Conservation (phyloP, 2,113 vertebrate genomes). For the Lepus europaeus region DNA sequence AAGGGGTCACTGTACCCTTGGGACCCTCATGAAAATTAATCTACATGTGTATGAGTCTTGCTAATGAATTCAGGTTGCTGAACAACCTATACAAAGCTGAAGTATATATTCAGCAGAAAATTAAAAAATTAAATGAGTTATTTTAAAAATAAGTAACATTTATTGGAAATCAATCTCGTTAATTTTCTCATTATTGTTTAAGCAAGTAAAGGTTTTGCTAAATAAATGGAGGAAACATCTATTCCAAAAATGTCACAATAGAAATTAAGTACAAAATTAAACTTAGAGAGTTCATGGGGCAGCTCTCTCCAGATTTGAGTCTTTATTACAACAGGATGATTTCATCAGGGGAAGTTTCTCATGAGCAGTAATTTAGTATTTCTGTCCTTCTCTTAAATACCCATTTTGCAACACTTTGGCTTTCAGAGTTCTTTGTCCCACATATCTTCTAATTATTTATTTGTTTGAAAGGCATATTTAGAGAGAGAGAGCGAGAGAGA, state of each 20-base stretch:
- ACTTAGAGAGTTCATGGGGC: neutral
- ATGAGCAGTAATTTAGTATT: neutral
- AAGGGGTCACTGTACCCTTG: no score
- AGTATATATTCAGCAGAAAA: neutral
- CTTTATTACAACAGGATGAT: neutral
- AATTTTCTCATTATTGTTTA: conserved; percentile 12
- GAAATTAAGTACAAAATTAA: neutral
- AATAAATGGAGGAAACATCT: neutral
- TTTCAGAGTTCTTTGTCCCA: neutral
- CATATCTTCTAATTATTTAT: neutral
- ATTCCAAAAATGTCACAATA: neutral
- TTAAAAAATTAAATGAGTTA: neutral
- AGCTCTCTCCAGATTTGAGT: neutral
- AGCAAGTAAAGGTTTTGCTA: neutral
- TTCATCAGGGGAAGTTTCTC: neutral
- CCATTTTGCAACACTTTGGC: neutral
- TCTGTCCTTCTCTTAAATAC: neutral
- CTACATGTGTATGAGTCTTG: neutral
- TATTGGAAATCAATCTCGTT: neutral
- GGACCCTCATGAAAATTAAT: neutral
- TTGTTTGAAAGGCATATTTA: no score
- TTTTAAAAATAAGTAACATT: conserved; percentile 18
- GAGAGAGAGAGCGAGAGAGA: no score
- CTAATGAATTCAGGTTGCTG: neutral
- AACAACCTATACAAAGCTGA: neutral